Conservation (phyloP, 2,113 vertebrate species). For the Abramis brama region DNA sequence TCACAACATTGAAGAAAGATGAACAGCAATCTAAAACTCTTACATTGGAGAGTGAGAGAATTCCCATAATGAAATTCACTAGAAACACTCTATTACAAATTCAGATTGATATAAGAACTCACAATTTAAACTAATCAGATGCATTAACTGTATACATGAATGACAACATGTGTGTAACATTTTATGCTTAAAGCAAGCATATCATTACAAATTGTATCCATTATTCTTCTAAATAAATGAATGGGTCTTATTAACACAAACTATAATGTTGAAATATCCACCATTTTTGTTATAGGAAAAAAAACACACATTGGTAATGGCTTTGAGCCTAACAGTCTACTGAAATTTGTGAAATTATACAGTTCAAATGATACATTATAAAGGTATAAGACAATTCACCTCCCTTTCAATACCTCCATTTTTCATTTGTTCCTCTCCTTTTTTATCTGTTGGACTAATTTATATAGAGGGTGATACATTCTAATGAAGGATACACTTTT, state of each 20-base stretch:
- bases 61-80: not conserved
- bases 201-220: not conserved
- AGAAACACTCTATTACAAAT: not conserved
- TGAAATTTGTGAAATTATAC: not conserved
- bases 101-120: not conserved
- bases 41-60: not conserved
- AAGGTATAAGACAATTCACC: not conserved
- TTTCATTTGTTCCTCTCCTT: not conserved
- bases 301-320: conserved; percentile 2
- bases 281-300: not conserved
- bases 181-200: not conserved
- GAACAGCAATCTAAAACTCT: not conserved
- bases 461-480: not conserved
- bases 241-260: conserved; percentile 8
- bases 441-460: not conserved
- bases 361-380: not conserved
- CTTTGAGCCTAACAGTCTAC: not conserved
- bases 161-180: not conserved
- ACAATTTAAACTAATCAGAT: conserved; percentile 10
- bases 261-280: not conserved
- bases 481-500: not conserved
- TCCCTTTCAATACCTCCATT: not conserved
- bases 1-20: not conserved
- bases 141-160: not conserved
- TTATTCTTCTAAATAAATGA: not conserved